Evolutionary conservation across 1,140 invertebrate species (phyloP).

Genomic region (Papilio machaon): DNA sequence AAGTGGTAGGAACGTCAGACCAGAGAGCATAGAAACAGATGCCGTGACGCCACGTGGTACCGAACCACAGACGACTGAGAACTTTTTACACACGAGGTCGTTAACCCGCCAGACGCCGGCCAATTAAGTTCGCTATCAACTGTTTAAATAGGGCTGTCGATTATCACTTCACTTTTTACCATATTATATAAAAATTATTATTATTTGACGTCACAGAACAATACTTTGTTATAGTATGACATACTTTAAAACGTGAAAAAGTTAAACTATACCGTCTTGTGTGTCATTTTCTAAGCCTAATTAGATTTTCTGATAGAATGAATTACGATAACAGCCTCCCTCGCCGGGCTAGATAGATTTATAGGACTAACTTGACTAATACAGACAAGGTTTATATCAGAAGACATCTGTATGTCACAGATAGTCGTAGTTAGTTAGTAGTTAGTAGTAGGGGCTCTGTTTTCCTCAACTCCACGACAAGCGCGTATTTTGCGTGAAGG

Average conservation of each 20-base stretch:
- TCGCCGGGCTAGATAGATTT: too few species aligned
- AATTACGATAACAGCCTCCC: too few species aligned
- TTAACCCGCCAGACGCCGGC: slow-evolving; percentile 34
- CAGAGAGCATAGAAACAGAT: slow-evolving; percentile 19
- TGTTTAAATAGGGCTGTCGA: slow-evolving; percentile 29
- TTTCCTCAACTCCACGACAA: too few species aligned
- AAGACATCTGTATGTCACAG: too few species aligned
- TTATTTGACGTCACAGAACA: not conserved
- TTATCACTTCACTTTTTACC: not conserved
- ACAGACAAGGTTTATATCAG: too few species aligned
- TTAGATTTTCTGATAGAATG: too few species aligned
- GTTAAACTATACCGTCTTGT: not conserved
- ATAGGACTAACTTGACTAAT: too few species aligned
- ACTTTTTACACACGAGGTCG: slow-evolving; percentile 37
- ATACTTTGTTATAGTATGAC: not conserved
- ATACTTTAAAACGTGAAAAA: not conserved
- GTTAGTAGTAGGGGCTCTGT: too few species aligned
- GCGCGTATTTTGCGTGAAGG: too few species aligned
- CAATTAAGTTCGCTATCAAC: slow-evolving; percentile 39
- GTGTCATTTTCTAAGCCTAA: too few species aligned
- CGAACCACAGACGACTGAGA: slow-evolving; percentile 31
- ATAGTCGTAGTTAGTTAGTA: not conserved
- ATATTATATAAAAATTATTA: not conserved
- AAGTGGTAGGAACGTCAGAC: not conserved
- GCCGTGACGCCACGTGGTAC: slow-evolving; percentile 28